Base-by-base conservation (phyloP, 2,888 invertebrate species). In the Acanthosepion lycidas region DNA sequence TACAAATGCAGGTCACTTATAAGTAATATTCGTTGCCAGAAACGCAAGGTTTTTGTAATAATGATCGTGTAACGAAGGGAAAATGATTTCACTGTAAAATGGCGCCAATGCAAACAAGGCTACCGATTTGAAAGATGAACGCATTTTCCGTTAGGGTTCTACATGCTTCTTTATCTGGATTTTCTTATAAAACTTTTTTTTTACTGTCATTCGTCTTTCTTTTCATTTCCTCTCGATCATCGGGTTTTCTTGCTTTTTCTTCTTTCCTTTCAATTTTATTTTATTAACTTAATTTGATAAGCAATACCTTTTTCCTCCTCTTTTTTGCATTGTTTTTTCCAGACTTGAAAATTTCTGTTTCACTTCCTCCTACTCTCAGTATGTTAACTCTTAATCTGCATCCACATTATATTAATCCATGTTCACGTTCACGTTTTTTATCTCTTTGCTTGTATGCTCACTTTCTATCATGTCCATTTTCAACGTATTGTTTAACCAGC, bases 401-500 rank as follows among this genome's bases (percentile, higher is more conserved):
- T 64, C 23, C 23, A 3, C 20, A 23, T 26, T 6, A 23, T 6
- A 23, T 64, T 64, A 6, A 64, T 23, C 26, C 23, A 9, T 64
- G 3, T 23, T 64, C 6, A 5, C 64, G 23, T 64, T 64, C 33
- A 33, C 33, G n/a, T n/a, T 78, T 78, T 78, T 78, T 12, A n/a
- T 78, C 12, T 78, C n/a, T 1, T 78, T 12, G n/a, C 15, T 9
- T 4, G 4, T n/a, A 78, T 78, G 15, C n/a, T 18, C 78, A 78
- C n/a, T 78, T 78, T n/a, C n/a, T n/a, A n/a, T 78, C n/a, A 78
- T 78, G 78, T 78, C 78, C 78, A n/a, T 12, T 78, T n/a, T n/a
- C n/a, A 78, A 78, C 78, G n/a, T 26, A 64, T n/a, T 78, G 78
- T 78, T 78, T 78, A 78, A 78, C 78, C 78, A 78, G 78, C 78